These are phyloP conservation scores for Scaptomyza tumidula DNA, from an alignment of 2,888 invertebrate genomes.

Conservation along the genomic window DNA sequence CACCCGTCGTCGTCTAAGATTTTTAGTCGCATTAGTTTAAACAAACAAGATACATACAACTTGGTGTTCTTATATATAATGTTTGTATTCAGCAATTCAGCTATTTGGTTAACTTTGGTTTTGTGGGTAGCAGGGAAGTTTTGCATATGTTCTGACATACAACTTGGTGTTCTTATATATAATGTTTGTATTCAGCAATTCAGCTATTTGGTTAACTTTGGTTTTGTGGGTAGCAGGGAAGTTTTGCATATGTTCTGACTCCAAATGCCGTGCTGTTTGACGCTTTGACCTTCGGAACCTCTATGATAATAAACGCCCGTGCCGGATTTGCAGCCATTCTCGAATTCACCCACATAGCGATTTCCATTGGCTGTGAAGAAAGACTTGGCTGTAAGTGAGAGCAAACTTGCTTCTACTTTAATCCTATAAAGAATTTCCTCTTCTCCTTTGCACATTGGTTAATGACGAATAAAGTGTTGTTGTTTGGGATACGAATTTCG, in stretches of 20 bases:
- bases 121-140: conserved; percentile 66
- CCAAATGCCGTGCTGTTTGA: conserved; percentile 83
- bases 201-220: background rate
- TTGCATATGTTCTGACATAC: conserved; percentile 74
- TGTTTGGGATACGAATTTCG: too few species aligned
- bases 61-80: too few species aligned
- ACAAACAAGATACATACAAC: too few species aligned
- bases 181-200: background rate
- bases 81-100: background rate
- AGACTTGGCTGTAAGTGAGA: too few species aligned
- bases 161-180: too few species aligned
- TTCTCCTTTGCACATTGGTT: too few species aligned
- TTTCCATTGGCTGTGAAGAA: conserved; percentile 78
- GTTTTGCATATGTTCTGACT: conserved; percentile 73
- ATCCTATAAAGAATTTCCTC: too few species aligned
- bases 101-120: background rate
- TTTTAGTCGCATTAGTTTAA: too few species aligned
- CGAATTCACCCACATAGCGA: conserved; percentile 82
- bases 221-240: conserved; percentile 63
- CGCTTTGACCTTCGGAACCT: conserved; percentile 61
- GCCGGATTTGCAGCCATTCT: conserved; percentile 80
- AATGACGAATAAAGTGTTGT: too few species aligned
- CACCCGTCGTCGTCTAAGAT: too few species aligned
- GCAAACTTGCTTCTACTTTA: too few species aligned
- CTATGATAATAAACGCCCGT: conserved; percentile 80